Evolutionary conservation across 2,113 vertebrate genomes (phyloP), one percentile per base, ranked within the genome.

Genomic region (Urocolius indicus): DNA sequence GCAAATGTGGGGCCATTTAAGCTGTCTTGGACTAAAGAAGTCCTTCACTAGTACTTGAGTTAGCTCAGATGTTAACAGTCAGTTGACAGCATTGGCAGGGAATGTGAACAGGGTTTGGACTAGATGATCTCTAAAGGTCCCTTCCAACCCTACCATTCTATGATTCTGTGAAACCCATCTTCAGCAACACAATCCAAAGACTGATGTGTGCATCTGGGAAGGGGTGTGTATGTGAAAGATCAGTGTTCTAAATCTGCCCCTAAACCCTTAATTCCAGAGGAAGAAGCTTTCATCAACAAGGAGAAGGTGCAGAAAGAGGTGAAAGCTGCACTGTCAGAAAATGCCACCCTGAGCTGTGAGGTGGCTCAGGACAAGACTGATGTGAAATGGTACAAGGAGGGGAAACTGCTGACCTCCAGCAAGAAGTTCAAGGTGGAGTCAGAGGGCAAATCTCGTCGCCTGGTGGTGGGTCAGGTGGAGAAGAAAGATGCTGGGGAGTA

Each of bases 401-500:
- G 38, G 38, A 41, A 41, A 41, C 38, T 41, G 38, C 38, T 41
- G 38, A 57, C 95, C 87, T 95, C 97, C 63, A 98, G 97, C 75
- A 94, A 93, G 93, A 97, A 77, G 12, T 84, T 98, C 49, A 97
- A 94, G 93, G 85, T 98, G 26, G 98, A 98, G 55, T 85, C 94
- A 0, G 97, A 98, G 75, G 98, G 96, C 69, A 97, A 72, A 83
- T 95, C 4, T 1, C 98, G 98, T 74, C 96, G 94, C 2, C 97
- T 98, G 96, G 97, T 98, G 89, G 90, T 99, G 79, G 97, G 98
- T 41, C 96, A 98, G 63, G 97, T 98, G 91, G 98, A 98, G 95
- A 98, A 94, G 94, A 98, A 96, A 18, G 98, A 98, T 95, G 98
- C 96, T 83, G 98, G 98, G 81, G 98, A 98, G 52, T 98, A 98